Evolutionary conservation across 2,113 vertebrate genomes (phyloP).

Genomic region (Plotosus lineatus): DNA sequence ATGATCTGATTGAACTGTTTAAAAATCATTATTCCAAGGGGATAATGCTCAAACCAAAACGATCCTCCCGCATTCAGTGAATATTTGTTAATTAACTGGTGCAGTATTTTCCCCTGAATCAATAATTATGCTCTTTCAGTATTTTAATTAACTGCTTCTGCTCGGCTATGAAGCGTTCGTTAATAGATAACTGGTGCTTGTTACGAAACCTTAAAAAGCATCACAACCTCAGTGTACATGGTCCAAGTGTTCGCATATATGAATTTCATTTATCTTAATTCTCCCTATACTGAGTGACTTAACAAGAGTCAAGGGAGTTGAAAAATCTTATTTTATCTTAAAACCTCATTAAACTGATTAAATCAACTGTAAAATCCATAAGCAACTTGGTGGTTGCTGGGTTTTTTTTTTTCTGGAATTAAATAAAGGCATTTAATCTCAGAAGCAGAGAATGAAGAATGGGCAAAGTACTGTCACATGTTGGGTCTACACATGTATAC

Average conservation of each 20-base stretch:
- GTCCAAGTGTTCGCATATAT: background rate
- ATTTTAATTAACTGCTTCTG: background rate
- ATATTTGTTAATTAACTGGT: too few relatives aligned
- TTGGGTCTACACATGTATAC: constrained; percentile 14
- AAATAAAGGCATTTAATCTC: background rate
- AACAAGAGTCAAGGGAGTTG: background rate
- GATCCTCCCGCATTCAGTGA: too few relatives aligned
- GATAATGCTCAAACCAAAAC: too few relatives aligned
- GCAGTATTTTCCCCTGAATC: background rate
- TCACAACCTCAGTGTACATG: background rate
- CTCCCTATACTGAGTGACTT: background rate
- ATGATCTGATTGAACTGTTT: too few relatives aligned
- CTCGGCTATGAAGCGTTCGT: background rate
- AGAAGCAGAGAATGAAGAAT: constrained; percentile 34
- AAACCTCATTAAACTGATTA: background rate
- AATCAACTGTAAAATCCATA: background rate
- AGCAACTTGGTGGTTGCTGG: background rate
- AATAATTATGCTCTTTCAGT: background rate
- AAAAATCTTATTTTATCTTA: background rate
- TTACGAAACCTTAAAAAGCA: background rate
- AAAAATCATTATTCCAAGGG: too few relatives aligned
- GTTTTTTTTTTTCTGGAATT: background rate
- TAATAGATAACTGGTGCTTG: background rate
- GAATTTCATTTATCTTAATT: background rate
- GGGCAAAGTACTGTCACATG: constrained; percentile 19